Conservation (phyloP, 2,888 invertebrate species). For the Polydrusus pterygomalis region DNA sequence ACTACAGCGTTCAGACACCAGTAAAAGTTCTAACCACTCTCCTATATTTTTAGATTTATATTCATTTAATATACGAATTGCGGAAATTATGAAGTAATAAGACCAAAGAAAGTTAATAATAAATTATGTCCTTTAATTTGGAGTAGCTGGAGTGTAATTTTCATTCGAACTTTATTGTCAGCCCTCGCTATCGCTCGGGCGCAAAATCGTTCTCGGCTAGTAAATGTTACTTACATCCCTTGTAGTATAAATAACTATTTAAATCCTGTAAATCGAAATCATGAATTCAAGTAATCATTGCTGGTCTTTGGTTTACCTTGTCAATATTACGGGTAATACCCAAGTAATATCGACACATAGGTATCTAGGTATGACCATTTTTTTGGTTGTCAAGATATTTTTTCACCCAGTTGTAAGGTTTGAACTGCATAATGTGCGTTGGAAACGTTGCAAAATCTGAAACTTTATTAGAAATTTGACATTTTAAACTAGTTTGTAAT, state of each 20-base stretch:
- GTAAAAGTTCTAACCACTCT: not conserved
- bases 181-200: no score
- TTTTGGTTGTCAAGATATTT: not conserved
- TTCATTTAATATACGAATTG: not conserved
- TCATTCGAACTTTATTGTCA: no score
- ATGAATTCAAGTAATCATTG: no score
- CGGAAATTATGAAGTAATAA: no score
- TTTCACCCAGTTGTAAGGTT: not conserved
- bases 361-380: slow-evolving; percentile 1
- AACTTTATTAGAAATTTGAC: not conserved
- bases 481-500: not conserved
- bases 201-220: no score
- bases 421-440: not conserved
- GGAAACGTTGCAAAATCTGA: not conserved
- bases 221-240: no score
- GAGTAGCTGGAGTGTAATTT: no score
- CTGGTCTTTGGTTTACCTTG: no score
- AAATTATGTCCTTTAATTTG: no score
- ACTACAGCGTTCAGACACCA: not conserved
- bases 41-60: not conserved
- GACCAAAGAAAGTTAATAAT: no score
- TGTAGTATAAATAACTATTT: no score
- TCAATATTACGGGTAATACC: not conserved
- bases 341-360: not conserved
- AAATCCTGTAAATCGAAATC: no score